Evolutionary conservation across 2,113 vertebrate species (phyloP), one percentile per base, ranked within the genome.

Genomic region (Damaliscus lunatus): DNA sequence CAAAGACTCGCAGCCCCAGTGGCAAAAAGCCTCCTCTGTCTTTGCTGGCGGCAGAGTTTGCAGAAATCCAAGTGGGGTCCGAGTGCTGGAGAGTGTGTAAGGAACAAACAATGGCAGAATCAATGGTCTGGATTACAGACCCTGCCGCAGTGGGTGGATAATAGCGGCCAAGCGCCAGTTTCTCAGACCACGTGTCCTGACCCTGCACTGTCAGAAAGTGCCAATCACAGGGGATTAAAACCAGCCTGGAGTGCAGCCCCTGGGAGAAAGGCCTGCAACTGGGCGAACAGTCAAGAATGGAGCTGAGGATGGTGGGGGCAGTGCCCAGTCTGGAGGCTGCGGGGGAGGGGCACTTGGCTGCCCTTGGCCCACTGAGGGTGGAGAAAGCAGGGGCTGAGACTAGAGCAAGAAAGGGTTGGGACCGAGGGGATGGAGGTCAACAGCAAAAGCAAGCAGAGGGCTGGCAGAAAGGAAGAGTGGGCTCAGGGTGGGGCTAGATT

Each of bases 1-100:
- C 98, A 94, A 97, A 97, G 96, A 96, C 92, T 92, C 85, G 8
- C 93, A 96, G 91, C 93, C 88, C 88, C 86, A 0, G 1, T 97
- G 95, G 64, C 87, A 96, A 90, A 98, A 98, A 97, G 93, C 62
- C 97, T 96, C 94, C 96, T 98, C 98, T 98, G 98, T 99, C 98
- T 98, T 97, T 97, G 96, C 94, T 85, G 55, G 2, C 92, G n/a
- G 97, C 83, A 77, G 59, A 12, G 85, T 91, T 98, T 94, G 95
- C 97, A 98, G 97, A 98, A 98, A 98, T 97, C 98, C 97, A 84
- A 16, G 94, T 25, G 97, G 57, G 98, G 97, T 97, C 93, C 40
- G 91, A 93, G 80, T 46, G 89, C 96, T 92, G 3, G 48, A 43
- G 97, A 97, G 96, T 9, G 78, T 88, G 97, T 96, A 96, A 71